Evolutionary conservation across 2,113 vertebrate species (phyloP).

Genomic region (Sphyrna mokarran): DNA sequence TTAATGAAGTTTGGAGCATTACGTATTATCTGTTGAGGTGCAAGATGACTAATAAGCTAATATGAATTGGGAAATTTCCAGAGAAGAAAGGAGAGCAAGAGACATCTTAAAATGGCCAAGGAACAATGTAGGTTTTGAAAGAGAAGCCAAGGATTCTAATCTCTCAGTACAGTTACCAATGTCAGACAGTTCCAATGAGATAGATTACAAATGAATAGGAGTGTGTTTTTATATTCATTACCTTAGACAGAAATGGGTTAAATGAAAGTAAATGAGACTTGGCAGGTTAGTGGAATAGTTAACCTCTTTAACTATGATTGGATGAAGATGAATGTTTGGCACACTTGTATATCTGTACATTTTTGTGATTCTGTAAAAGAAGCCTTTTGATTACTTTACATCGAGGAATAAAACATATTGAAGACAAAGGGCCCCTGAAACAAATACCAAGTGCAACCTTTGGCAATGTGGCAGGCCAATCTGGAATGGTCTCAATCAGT

Average conservation of each 20-base stretch:
- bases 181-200: background rate
- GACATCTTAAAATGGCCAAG: background rate
- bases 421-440: constrained; percentile 20
- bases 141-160: constrained; percentile 20
- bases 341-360: background rate
- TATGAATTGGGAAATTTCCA: background rate
- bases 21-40: background rate
- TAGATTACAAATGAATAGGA: background rate
- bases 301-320: background rate
- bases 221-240: background rate
- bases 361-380: background rate
- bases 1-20: background rate
- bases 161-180: background rate
- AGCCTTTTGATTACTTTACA: background rate
- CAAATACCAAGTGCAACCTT: background rate
- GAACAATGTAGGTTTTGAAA: constrained; percentile 24
- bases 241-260: background rate
- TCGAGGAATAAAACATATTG: background rate
- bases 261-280: background rate
- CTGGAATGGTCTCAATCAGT: background rate
- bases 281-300: background rate
- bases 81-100: background rate
- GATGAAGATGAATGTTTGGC: constrained; percentile 22
- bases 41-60: background rate
- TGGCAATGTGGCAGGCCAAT: background rate